Evolutionary conservation across 2,797 vertebrate genomes (phyloP), one percentile per base, ranked within the genome.

Genomic region (Jordanella pulchra): DNA sequence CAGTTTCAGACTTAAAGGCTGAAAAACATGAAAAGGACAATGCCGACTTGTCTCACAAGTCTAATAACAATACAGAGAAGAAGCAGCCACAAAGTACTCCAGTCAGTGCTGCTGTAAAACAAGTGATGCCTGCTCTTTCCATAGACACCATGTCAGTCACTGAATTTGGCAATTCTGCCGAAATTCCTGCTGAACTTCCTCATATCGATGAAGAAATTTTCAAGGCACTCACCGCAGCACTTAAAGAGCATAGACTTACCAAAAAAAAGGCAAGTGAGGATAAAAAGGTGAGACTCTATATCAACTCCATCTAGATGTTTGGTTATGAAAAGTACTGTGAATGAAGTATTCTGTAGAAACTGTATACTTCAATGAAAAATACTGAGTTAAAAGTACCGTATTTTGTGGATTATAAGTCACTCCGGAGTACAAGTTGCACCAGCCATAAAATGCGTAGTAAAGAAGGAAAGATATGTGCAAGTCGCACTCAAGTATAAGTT

Each of bases 241-340:
- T 92, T 39, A 89, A 79, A 12, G 65, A 93, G 55, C 92, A 90
- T 63, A 89, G 87, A 42, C 75, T 76, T 7, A 32, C 17, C 25
- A 51, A 56, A n/a, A 32, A 13, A 13, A 60, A 10, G 7, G 35
- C 58, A 58, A 65, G 17, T 1, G 25, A 72, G 15, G 50, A 30
- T 11, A 56, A 56, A 5, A 44, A 84, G 83, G 87, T 85, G 54
- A 72, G 42, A 17, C 28, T 9, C 30, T 3, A 25, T 50, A 12
- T 53, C 4, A 54, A 7, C 23, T 15, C 47, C 44, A 50, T 39
- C 42, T 30, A 6, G 13, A 39, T 50, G 18, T 55, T 4, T 6
- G 23, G 10, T 35, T 55, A 3, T 18, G 45, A 4, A 13, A 42
- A 54, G 25, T 60, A 60, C 11, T 23, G 58, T 30, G 23, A 39